Evolutionary conservation across 2,113 vertebrate species (phyloP).

Genomic region (Corythornis vintsioides): DNA sequence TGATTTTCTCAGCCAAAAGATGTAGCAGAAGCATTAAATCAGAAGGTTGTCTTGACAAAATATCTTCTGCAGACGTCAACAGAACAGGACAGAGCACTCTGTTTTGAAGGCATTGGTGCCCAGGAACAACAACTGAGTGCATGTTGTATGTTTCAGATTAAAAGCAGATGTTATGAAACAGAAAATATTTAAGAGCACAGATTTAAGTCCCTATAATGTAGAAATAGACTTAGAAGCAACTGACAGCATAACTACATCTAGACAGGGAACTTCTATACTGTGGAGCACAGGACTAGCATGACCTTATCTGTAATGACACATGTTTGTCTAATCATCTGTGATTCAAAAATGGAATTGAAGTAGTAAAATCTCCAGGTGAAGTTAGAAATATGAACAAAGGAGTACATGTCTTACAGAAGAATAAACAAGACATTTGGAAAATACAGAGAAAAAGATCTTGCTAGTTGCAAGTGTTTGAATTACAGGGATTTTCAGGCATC

Average conservation of each 20-base stretch:
- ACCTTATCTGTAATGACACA: background rate
- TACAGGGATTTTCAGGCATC: background rate
- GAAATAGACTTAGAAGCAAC: background rate
- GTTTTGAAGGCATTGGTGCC: constrained; percentile 71
- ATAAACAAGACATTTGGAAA: background rate
- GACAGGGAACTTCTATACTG: background rate
- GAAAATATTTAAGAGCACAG: background rate
- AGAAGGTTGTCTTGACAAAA: constrained; percentile 74
- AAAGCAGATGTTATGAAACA: constrained; percentile 46
- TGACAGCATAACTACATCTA: background rate
- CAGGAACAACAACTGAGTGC: constrained; percentile 65
- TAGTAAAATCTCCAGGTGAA: background rate
- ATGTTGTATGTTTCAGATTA: constrained; percentile 45
- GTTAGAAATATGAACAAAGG: background rate
- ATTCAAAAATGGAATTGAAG: background rate
- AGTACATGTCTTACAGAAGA: background rate
- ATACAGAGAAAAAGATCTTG: background rate
- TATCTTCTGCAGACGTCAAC: constrained; percentile 61
- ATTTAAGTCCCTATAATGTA: background rate
- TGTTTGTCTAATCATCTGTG: background rate
- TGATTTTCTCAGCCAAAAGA: constrained; percentile 52
- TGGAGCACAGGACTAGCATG: background rate
- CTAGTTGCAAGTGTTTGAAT: background rate
- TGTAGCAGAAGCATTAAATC: constrained; percentile 76
- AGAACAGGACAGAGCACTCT: constrained; percentile 41